phyloP scores from a whole-genome alignment of 2,888 invertebrate genomes.

The Orthonevra nobilis region DNA sequence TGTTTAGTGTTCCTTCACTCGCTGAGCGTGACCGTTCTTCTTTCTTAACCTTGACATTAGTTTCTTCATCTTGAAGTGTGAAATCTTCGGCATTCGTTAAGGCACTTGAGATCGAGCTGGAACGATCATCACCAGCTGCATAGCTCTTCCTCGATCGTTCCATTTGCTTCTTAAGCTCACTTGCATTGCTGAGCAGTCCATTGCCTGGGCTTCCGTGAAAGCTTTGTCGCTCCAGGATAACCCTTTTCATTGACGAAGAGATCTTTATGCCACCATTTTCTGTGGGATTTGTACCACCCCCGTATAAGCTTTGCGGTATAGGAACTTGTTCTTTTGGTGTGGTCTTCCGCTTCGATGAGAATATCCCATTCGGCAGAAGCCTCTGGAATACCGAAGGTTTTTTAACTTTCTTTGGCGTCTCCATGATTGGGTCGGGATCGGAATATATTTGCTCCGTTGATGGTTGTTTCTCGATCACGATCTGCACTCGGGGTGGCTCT shows the following conservation, averaged over 20 bases:
- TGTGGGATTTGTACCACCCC: slow-evolving; percentile 52
- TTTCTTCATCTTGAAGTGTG: slow-evolving; percentile 7
- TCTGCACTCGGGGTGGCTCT: slow-evolving; percentile 69
- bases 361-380: slow-evolving; percentile 77
- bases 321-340: slow-evolving; percentile 76
- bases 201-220: slow-evolving; percentile 73
- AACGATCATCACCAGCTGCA: slow-evolving; percentile 74
- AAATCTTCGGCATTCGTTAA: slow-evolving; percentile 75
- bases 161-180: slow-evolving; percentile 72
- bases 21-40: slow-evolving; percentile 46
- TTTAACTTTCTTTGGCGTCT: slow-evolving; percentile 73
- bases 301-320: slow-evolving; percentile 73
- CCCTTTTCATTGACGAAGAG: slow-evolving; percentile 75
- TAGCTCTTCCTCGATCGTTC: slow-evolving; percentile 74
- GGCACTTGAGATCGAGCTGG: slow-evolving; percentile 76
- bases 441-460: slow-evolving; percentile 46
- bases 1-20: slow-evolving; percentile 45
- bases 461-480: slow-evolving; percentile 56
- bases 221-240: slow-evolving; percentile 77
- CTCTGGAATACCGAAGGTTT: slow-evolving; percentile 79
- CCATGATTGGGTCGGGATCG: slow-evolving; percentile 63
- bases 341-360: slow-evolving; percentile 77
- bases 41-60: slow-evolving; percentile 19
- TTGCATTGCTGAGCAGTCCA: slow-evolving; percentile 70
- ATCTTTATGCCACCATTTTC: slow-evolving; percentile 70